A percentile compares a stretch with the other conserved stretches of the same genome.
phyloP scores from a whole-genome alignment of 1,140 invertebrate species.

The Heliconius melpomene region DNA sequence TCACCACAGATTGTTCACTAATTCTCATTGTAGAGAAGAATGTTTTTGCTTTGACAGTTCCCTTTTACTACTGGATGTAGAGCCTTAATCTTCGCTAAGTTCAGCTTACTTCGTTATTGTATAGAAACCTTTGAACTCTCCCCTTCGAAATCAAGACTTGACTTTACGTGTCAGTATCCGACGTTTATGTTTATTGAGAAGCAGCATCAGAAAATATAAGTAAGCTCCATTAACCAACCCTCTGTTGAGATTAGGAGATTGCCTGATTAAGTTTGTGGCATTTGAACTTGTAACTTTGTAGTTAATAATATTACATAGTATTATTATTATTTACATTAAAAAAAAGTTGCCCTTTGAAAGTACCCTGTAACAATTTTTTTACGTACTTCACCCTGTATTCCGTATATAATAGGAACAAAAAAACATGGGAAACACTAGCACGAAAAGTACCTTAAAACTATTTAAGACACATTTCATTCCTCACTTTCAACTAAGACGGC shows the following conservation, averaged over 20 bases:
- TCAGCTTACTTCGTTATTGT: conserved; percentile 49
- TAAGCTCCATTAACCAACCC: conserved; percentile 75
- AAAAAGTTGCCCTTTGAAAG: too few relatives aligned
- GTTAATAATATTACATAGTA: conserved; percentile 26
- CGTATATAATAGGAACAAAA: too few relatives aligned
- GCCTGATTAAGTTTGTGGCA: conserved; percentile 53
- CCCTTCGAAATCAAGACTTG: conserved; percentile 58
- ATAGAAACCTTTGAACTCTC: conserved; percentile 72
- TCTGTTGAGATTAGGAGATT: conserved; percentile 50
- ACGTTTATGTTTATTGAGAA: conserved; percentile 76
- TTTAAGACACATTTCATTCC: too few relatives aligned
- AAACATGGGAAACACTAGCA: too few relatives aligned
- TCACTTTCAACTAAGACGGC: too few relatives aligned
- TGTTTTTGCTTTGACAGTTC: background rate
- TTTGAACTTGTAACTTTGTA: conserved; percentile 39
- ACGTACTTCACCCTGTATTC: too few relatives aligned
- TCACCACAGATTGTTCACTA: background rate
- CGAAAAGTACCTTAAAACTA: too few relatives aligned
- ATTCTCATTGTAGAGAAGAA: background rate
- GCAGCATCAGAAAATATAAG: conserved; percentile 61
- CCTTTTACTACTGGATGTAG: background rate
- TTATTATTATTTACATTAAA: too few relatives aligned
- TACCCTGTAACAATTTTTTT: too few relatives aligned
- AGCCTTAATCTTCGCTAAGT: conserved; percentile 23
- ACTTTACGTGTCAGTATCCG: conserved; percentile 62